phyloP scores from a whole-genome alignment of 2,113 vertebrate genomes.

The Australoheros scitulus region DNA sequence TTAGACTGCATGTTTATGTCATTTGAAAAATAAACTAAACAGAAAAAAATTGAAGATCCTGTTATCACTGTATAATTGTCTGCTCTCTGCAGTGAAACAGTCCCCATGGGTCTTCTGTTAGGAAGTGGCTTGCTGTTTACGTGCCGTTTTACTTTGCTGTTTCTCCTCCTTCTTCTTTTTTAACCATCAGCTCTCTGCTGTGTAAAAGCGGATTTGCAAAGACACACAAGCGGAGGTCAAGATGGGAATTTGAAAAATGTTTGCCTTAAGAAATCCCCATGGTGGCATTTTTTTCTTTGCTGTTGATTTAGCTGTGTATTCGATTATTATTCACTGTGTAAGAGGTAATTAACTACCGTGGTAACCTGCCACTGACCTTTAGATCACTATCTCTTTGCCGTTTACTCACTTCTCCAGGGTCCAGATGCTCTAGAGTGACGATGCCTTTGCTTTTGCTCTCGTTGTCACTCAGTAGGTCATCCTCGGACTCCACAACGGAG shows the following conservation, averaged over 20 bases:
- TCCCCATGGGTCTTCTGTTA: slow-evolving; percentile 14
- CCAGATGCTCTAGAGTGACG: slow-evolving; percentile 88
- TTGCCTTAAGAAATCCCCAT: background rate
- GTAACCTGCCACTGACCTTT: background rate
- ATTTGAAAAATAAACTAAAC: slow-evolving; percentile 7
- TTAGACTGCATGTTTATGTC: background rate
- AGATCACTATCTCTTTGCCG: background rate
- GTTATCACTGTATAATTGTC: slow-evolving; percentile 12
- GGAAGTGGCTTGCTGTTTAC: slow-evolving; percentile 47
- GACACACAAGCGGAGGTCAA: background rate
- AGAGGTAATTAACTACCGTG: background rate
- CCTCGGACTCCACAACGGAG: slow-evolving; percentile 92
- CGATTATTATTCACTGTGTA: background rate
- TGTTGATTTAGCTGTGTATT: background rate
- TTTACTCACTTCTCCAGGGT: slow-evolving; percentile 83
- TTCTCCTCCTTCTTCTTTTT: slow-evolving; percentile 2
- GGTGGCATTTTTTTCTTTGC: background rate
- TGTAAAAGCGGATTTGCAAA: slow-evolving; percentile 1
- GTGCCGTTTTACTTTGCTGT: slow-evolving; percentile 16
- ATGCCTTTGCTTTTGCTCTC: slow-evolving; percentile 93
- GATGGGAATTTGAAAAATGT: background rate
- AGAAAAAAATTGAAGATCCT: background rate
- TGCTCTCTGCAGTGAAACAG: slow-evolving; percentile 14
- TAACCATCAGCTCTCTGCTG: slow-evolving; percentile 10
- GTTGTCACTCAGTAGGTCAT: slow-evolving; percentile 92